These are phyloP conservation scores for Tenrec ecaudatus DNA, from an alignment of 2,113 vertebrate species.

Conservation along the genomic window DNA sequence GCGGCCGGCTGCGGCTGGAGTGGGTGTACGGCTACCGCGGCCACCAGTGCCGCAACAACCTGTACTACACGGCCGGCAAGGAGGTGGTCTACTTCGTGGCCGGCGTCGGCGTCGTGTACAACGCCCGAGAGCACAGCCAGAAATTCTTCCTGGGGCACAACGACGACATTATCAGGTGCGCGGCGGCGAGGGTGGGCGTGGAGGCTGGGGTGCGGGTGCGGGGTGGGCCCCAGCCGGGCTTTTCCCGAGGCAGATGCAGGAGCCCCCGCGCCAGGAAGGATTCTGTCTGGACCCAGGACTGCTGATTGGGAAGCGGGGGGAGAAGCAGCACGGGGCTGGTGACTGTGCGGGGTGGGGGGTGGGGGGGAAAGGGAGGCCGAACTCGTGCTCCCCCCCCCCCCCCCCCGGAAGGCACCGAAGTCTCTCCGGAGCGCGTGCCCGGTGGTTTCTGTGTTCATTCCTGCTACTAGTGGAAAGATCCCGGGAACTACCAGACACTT, in stretches of 20 bases:
- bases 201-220: background rate
- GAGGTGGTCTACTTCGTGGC: conserved; percentile 99
- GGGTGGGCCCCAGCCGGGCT: background rate
- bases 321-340: background rate
- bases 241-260: conserved; percentile 40
- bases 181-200: conserved; percentile 56
- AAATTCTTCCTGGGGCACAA: conserved; percentile 99
- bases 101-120: conserved; percentile 98
- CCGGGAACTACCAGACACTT: conserved; percentile 53
- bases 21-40: conserved; percentile 99
- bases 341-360: background rate
- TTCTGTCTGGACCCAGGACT: conserved; percentile 31
- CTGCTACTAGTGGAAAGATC: conserved; percentile 80
- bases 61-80: conserved; percentile 97
- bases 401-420: conserved; percentile 5
- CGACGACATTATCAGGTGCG: conserved; percentile 99
- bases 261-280: conserved; percentile 1
- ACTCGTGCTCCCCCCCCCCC: background rate
- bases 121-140: conserved; percentile 97
- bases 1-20: conserved; percentile 96
- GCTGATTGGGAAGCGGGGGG: background rate
- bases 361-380: background rate
- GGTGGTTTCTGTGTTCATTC: conserved; percentile 60
- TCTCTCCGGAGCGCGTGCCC: conserved; percentile 60
- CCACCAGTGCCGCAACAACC: conserved; percentile 99